A percentile compares a stretch with the other conserved stretches of the same genome.
Conservation (phyloP, 2,113 vertebrate species). For the Passer montanus region DNA sequence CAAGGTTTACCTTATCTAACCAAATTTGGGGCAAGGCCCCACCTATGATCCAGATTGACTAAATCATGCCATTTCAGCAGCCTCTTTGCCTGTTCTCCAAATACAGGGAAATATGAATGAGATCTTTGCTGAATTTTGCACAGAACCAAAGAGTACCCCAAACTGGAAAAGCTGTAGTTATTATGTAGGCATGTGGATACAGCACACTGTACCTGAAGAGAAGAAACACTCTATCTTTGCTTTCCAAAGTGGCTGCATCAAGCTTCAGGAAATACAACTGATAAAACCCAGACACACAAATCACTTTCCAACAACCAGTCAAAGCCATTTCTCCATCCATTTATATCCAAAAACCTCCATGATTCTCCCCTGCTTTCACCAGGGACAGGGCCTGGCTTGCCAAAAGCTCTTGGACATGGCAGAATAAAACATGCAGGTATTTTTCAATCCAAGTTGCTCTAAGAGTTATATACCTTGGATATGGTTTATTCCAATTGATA, state of each 20-base stretch:
- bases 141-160: not conserved
- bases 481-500: fast-evolving
- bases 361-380: not conserved
- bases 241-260: not conserved
- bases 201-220: not conserved
- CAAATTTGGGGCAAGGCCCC: not conserved
- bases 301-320: not conserved
- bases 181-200: not conserved
- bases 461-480: not conserved
- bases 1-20: not conserved
- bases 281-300: constrained; percentile 38
- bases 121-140: not conserved
- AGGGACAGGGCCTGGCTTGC: not conserved
- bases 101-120: fast-evolving
- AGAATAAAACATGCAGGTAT: fast-evolving
- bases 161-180: not conserved
- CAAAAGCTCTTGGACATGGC: not conserved
- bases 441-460: not conserved
- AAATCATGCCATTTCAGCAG: not conserved
- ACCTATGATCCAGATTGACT: fast-evolving
- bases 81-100: not conserved
- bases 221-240: not conserved
- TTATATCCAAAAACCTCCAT: not conserved
- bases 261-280: not conserved
- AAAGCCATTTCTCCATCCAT: not conserved